A percentile compares a stretch with the other conserved stretches of the same genome.
These are phyloP conservation scores for Leptoclinus maculatus DNA, from an alignment of 2,797 vertebrate genomes.

Conservation along the genomic window DNA sequence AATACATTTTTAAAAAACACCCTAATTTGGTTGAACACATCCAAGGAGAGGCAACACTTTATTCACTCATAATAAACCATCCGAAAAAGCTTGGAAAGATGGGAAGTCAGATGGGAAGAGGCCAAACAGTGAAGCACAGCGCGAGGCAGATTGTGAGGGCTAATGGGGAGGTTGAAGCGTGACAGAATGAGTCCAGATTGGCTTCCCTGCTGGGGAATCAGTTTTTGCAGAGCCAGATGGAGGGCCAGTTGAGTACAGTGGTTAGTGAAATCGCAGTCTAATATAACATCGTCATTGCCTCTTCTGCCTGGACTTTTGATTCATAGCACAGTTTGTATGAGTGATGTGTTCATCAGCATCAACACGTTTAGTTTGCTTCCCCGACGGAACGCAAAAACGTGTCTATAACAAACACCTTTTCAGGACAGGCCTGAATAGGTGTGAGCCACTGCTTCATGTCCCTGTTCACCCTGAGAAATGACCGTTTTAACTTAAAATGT, in stretches of 20 bases:
- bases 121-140: slow-evolving; percentile 16
- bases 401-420: neutral
- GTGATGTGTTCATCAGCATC: neutral
- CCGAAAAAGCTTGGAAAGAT: neutral
- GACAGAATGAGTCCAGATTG: slow-evolving; percentile 55
- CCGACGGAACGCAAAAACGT: neutral
- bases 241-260: neutral
- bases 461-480: neutral
- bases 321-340: neutral
- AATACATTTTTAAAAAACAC: neutral
- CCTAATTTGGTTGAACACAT: slow-evolving; percentile 1
- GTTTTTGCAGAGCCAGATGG: slow-evolving; percentile 37
- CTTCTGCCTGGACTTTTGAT: neutral
- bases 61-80: slow-evolving; percentile 1
- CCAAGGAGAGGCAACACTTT: slow-evolving; percentile 11
- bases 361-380: neutral
- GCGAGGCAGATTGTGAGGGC: slow-evolving; percentile 29
- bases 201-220: slow-evolving; percentile 52
- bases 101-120: slow-evolving; percentile 15
- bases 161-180: slow-evolving; percentile 30
- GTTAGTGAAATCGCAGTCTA: neutral
- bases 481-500: slow-evolving; percentile 10
- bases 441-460: neutral
- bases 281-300: neutral
- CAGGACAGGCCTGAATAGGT: neutral